Base-by-base conservation (phyloP, 2,888 invertebrate species). In the Helobdella robusta region DNA sequence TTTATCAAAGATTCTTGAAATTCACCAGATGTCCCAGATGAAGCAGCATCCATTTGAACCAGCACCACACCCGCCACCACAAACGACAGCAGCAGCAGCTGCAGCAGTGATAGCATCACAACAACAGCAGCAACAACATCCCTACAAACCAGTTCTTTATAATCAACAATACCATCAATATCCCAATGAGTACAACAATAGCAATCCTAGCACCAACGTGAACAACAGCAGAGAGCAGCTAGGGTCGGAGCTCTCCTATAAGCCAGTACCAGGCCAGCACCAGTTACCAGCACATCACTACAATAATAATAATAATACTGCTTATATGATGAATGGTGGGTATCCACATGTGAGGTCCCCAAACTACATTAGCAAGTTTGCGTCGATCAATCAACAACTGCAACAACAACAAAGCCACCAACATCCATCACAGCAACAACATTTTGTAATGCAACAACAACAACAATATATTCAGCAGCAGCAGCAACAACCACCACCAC, bases 401-500 rank as follows among this genome's bases (percentile, higher is more conserved):
- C n/a, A n/a, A n/a, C n/a, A n/a, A n/a, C n/a, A 56, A 32, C 56
- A 56, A 32, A 30, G 30, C 32, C 56, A 56, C 32, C 25, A 30
- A n/a, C 32, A 30, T n/a, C 28, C 28, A 8, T 11, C 44, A 30
- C 50, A 62, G 18, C 62, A 62, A 25, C 62, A 62, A 62, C 48
- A 54, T 32, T 6, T 11, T 20, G 20, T 20, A n/a, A 20, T 50
- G 50, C 50, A 60, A 40, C 44, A 40, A 11, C 60, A 60, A 36
- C 60, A 60, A 5, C 40, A 44, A 23, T 40, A 28, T 11, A 18
- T 30, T 20, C 35, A 34, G 23, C 60, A 60, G 25, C 60, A 60
- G n/a, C 60, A 60, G 1, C 44, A 36, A 5, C 46, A 40, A n/a
- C 62, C n/a, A n/a, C 50, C 28, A 48, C 20, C 50, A n/a, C 62